Conservation (phyloP, 2,797 vertebrate species). For the Molossus molossus region DNA sequence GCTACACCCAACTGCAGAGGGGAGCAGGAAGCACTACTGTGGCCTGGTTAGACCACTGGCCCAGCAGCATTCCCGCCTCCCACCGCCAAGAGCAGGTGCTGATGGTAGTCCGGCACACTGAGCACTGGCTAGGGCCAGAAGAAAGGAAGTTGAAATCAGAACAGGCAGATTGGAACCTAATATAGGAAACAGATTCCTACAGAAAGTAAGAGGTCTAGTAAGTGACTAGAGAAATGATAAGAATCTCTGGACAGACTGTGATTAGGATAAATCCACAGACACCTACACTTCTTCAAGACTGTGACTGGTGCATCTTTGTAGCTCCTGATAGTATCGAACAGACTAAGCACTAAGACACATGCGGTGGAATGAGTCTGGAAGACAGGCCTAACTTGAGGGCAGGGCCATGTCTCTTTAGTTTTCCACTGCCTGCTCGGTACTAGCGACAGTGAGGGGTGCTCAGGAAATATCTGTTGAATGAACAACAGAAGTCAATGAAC, state of each 20-base stretch:
- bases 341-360: background rate
- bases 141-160: background rate
- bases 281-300: background rate
- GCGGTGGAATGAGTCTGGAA: background rate
- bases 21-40: background rate
- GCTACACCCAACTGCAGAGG: background rate
- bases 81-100: background rate
- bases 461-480: background rate
- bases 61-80: background rate
- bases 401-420: background rate
- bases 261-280: background rate
- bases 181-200: background rate
- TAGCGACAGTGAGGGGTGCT: background rate
- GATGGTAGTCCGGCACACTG: background rate
- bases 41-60: background rate
- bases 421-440: background rate
- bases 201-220: slow-evolving; percentile 19
- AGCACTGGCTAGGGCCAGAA: background rate
- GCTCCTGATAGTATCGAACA: background rate
- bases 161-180: background rate
- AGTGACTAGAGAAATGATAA: background rate
- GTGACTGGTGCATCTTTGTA: background rate
- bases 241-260: background rate
- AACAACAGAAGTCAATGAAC: background rate
- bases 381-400: background rate